Conservation (phyloP, 2,888 invertebrate species). For the Harmothoe impar region DNA sequence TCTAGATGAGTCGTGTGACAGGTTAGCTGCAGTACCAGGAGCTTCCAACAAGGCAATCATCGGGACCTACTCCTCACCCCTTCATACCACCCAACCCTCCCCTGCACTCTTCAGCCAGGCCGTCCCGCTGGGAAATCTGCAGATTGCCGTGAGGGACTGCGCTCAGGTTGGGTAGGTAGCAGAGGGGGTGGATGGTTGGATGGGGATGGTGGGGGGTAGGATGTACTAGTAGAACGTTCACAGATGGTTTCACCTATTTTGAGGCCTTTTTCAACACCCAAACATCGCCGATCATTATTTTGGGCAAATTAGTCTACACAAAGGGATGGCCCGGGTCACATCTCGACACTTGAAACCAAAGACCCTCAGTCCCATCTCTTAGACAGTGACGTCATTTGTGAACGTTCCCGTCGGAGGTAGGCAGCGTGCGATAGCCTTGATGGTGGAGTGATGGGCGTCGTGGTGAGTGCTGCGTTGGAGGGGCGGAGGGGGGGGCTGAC, state of each 20-base stretch:
- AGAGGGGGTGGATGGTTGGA: neutral
- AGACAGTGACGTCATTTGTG: too few species aligned
- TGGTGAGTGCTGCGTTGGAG: neutral
- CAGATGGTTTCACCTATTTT: too few species aligned
- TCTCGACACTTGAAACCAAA: too few species aligned
- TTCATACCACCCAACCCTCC: neutral
- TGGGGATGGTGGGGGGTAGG: neutral
- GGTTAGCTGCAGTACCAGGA: neutral
- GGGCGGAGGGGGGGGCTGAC: neutral
- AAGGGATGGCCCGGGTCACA: too few species aligned
- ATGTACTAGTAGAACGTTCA: neutral
- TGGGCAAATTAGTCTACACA: too few species aligned
- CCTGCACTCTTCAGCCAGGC: neutral
- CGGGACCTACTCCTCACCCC: neutral
- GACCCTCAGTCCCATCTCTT: too few species aligned
- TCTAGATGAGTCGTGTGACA: constrained; percentile 2
- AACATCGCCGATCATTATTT: too few species aligned
- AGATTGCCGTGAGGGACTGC: neutral
- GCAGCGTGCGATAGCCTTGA: neutral
- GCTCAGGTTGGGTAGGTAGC: neutral
- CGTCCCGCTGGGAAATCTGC: constrained; percentile 22
- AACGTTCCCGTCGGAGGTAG: neutral
- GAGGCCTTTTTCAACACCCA: too few species aligned
- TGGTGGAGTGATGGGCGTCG: neutral
- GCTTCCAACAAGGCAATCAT: constrained; percentile 25